Conservation (phyloP, 2,888 invertebrate species). For the Ormyrus labotus region DNA sequence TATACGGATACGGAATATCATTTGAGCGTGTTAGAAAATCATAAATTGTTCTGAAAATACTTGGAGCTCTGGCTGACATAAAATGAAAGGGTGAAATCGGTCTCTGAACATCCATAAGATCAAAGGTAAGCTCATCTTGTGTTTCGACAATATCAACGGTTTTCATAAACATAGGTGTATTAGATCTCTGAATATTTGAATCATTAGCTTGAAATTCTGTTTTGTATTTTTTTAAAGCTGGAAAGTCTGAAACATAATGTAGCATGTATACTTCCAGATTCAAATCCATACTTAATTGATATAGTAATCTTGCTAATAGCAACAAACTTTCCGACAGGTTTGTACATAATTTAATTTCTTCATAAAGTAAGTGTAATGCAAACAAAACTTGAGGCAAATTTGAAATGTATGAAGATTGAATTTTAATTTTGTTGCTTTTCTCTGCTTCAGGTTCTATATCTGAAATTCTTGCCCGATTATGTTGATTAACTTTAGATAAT, state of each 20-base stretch:
- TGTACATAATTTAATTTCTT: slow-evolving; percentile 91
- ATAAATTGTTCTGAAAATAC: slow-evolving; percentile 84
- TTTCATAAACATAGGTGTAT: slow-evolving; percentile 75
- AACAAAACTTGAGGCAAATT: slow-evolving; percentile 86
- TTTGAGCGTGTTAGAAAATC: slow-evolving; percentile 79
- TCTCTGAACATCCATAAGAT: too few relatives aligned
- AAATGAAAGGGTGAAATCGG: slow-evolving; percentile 69
- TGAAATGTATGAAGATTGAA: slow-evolving; percentile 83
- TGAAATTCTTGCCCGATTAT: not conserved
- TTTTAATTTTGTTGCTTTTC: slow-evolving; percentile 77
- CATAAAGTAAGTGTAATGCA: slow-evolving; percentile 91
- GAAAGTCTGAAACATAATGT: slow-evolving; percentile 92
- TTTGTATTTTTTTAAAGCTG: slow-evolving; percentile 78
- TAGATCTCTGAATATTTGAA: slow-evolving; percentile 79
- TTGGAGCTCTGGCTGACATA: slow-evolving; percentile 81
- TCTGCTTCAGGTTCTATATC: slow-evolving; percentile 37
- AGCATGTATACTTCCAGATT: slow-evolving; percentile 83
- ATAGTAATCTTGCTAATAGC: slow-evolving; percentile 83
- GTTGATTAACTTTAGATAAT: slow-evolving; percentile 14
- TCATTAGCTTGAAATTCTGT: slow-evolving; percentile 29
- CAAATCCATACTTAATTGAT: slow-evolving; percentile 87
- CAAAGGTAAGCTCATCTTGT: too few relatives aligned
- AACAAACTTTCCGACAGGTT: slow-evolving; percentile 83
- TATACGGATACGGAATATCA: slow-evolving; percentile 82
- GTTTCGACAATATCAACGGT: too few relatives aligned